Conservation (phyloP, 2,113 vertebrate species). For the Athene cunicularia region DNA sequence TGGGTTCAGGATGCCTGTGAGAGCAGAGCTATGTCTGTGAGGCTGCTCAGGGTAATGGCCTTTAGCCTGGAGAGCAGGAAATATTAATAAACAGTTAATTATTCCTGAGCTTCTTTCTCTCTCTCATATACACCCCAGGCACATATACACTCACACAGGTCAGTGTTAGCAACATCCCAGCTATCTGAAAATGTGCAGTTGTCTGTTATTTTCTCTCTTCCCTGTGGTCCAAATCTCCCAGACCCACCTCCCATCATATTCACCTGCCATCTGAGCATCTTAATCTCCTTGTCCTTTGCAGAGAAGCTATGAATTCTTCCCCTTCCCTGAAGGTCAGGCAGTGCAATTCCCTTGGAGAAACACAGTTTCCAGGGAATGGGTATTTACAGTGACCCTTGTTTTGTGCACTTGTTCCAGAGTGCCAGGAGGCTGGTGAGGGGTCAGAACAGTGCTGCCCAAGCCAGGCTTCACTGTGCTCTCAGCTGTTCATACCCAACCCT, state of each 20-base stretch:
- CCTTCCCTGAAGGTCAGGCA: not conserved
- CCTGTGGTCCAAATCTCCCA: not conserved
- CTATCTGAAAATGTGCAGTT: not conserved
- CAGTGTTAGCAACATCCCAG: not conserved
- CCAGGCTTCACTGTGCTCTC: not conserved
- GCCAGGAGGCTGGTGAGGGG: not conserved
- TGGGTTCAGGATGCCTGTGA: not conserved
- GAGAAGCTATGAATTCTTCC: not conserved
- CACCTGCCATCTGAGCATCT: not conserved
- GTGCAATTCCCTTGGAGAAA: not conserved
- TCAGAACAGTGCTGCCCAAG: not conserved
- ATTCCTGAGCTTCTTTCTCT: not conserved
- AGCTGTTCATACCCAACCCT: not conserved
- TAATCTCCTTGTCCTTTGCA: not conserved
- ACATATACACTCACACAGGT: not conserved
- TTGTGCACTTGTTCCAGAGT: not conserved
- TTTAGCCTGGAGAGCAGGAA: not conserved
- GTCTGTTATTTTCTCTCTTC: not conserved
- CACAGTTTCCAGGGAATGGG: not conserved
- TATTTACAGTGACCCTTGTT: not conserved
- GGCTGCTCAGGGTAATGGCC: not conserved
- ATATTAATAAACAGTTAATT: not conserved
- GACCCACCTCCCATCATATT: not conserved
- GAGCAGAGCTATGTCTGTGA: not conserved
- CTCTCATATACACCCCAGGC: not conserved